A percentile compares a stretch with the other conserved stretches of the same genome.
Conservation (phyloP, 2,113 vertebrate species). For the Protobothrops mucrosquamatus region DNA sequence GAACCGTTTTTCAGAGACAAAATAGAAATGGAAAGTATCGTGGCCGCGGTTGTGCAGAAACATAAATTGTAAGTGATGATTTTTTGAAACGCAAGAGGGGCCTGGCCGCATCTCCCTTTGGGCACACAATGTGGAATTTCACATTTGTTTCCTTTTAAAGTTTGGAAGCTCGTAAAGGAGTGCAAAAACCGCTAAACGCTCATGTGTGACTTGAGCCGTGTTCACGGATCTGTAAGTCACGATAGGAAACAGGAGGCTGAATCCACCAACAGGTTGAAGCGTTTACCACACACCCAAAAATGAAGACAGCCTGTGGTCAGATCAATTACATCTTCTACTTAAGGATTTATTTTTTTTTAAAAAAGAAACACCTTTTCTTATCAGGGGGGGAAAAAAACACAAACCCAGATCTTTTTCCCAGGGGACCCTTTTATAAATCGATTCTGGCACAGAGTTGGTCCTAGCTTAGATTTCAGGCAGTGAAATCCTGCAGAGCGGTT, state of each 20-base stretch:
- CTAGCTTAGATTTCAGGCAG: not conserved
- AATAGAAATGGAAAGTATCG: too few species aligned
- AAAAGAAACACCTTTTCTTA: not conserved
- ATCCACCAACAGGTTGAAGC: not conserved
- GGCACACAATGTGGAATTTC: not conserved
- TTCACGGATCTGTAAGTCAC: not conserved
- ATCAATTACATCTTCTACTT: not conserved
- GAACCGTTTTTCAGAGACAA: not conserved
- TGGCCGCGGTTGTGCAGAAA: not conserved
- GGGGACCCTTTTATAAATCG: not conserved
- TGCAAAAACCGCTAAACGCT: not conserved
- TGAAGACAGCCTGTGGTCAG: too few species aligned
- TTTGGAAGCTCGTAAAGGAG: not conserved
- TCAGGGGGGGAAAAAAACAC: too few species aligned
- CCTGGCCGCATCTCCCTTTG: not conserved
- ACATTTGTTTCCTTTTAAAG: not conserved
- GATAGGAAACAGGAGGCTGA: not conserved
- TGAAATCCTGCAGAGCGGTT: too few species aligned
- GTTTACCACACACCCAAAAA: not conserved
- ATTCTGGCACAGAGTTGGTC: fast-evolving
- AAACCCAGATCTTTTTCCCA: not conserved
- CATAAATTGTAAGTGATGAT: not conserved
- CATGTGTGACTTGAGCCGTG: not conserved
- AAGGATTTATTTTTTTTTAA: too few species aligned
- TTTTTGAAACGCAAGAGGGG: not conserved